phyloP scores from a whole-genome alignment of 1,140 invertebrate species.

The Nixonia krombeini region DNA sequence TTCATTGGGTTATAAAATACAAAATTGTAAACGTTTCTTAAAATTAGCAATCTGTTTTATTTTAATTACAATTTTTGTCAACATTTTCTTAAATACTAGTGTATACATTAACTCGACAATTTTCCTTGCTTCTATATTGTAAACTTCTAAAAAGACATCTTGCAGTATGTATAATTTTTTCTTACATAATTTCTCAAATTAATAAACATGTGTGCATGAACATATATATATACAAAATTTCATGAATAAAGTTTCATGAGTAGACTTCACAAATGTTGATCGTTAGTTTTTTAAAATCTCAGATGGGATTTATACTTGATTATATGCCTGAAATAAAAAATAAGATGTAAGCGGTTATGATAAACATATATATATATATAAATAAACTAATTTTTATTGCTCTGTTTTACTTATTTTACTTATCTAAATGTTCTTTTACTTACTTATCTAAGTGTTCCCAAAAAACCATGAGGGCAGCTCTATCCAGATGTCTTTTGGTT shows the following conservation, averaged over 20 bases:
- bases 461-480: conserved; percentile 94
- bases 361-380: no score
- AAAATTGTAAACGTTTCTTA: neutral
- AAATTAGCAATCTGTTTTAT: no score
- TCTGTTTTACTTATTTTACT: conserved; percentile 9
- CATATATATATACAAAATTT: no score
- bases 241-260: no score
- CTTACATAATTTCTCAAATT: neutral
- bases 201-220: neutral
- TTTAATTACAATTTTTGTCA: no score
- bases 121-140: no score
- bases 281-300: conserved; percentile 78
- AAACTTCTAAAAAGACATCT: no score
- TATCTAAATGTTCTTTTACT: no score
- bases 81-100: no score
- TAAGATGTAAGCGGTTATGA: no score
- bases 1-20: neutral
- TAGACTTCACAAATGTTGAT: conserved; percentile 22
- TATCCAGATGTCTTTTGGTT: conserved; percentile 95
- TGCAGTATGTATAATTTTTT: no score
- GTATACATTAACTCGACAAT: no score
- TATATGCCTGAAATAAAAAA: conserved; percentile 84
- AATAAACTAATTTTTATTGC: conserved; percentile 1
- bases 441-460: conserved; percentile 98
- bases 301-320: conserved; percentile 93